These are phyloP conservation scores for Ceratina australensis DNA, from an alignment of 1,140 invertebrate genomes.

Conservation along the genomic window DNA sequence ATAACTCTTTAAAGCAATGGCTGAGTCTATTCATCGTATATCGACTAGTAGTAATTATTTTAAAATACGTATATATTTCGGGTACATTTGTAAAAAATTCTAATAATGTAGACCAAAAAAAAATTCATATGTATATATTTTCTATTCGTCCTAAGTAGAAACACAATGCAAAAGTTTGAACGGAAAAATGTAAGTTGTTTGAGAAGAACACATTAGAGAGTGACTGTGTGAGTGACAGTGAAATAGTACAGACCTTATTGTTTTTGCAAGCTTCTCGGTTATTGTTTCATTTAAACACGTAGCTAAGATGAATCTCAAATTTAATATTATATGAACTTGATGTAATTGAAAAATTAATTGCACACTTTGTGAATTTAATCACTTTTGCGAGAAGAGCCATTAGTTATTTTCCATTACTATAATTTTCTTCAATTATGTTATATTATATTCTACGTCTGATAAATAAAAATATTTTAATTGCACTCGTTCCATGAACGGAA, in stretches of 20 bases:
- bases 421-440: too few species aligned
- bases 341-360: too few species aligned
- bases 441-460: too few species aligned
- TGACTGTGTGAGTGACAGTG: slow-evolving; percentile 69
- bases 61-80: slow-evolving; percentile 52
- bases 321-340: too few species aligned
- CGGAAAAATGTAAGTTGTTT: slow-evolving; percentile 49
- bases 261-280: slow-evolving; percentile 65
- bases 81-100: slow-evolving; percentile 18
- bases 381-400: too few species aligned
- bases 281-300: background rate
- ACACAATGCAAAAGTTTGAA: slow-evolving; percentile 65
- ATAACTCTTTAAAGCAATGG: slow-evolving; percentile 59
- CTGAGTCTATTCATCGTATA: slow-evolving; percentile 60
- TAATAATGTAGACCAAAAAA: slow-evolving; percentile 37
- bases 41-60: slow-evolving; percentile 57
- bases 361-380: too few species aligned
- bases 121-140: slow-evolving; percentile 53
- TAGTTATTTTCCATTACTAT: too few species aligned
- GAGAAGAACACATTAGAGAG: slow-evolving; percentile 60
- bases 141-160: slow-evolving; percentile 58
- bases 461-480: background rate
- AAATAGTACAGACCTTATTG: slow-evolving; percentile 73
- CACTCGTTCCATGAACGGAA: background rate
- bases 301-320: slow-evolving; percentile 31